Evolutionary conservation across 1,140 invertebrate genomes (phyloP), one percentile per base, ranked within the genome.

Genomic region (Phortica variegata): DNA sequence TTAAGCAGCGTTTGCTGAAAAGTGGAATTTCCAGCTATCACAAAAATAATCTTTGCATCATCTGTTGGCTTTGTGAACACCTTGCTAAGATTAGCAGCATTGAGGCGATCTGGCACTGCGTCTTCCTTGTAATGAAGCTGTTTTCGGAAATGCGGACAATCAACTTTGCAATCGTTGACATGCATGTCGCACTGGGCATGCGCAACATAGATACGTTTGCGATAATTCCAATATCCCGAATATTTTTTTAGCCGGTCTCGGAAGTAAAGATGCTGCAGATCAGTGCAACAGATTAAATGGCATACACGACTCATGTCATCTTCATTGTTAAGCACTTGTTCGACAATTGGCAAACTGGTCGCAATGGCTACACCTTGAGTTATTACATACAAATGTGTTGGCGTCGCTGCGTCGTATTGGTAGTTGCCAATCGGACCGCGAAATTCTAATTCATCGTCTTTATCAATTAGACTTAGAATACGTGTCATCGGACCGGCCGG

Each of bases 351-450:
- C 40, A 73, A 13, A 8, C 65, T 65, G 26, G 73, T 56, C 1
- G 73, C 73, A 46, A 74, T 62, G 5, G 65, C 73, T 16, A 75
- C 73, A 0, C 73, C 73, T 26, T 76, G 70, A 21, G 53, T 43
- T 29, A 76, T 51, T 7, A 75, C 56, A 2, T 44, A 58, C 19
- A 63, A 46, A 12, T 23, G 48, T 40, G 58, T 72, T 23, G 31
- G 13, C 10, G 17, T 33, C 17, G 2, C 16, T 0, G 49, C 13
- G 3, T 61, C 50, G 17, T 62, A 43, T 3, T 16, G 9, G 49
- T 65, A 73, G 19, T 54, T 52, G 0, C 73, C 73, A 42, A 76
- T 68, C 3, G 68, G 65, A 2, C 73, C 73, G 2, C 66, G 65
- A 47, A 73, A 75, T 26, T 70, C 52, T 5, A 71, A 52, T n/a